Evolutionary conservation across 2,888 invertebrate species (phyloP), one percentile per base, ranked within the genome.

Genomic region (Aricia artaxerxes): DNA sequence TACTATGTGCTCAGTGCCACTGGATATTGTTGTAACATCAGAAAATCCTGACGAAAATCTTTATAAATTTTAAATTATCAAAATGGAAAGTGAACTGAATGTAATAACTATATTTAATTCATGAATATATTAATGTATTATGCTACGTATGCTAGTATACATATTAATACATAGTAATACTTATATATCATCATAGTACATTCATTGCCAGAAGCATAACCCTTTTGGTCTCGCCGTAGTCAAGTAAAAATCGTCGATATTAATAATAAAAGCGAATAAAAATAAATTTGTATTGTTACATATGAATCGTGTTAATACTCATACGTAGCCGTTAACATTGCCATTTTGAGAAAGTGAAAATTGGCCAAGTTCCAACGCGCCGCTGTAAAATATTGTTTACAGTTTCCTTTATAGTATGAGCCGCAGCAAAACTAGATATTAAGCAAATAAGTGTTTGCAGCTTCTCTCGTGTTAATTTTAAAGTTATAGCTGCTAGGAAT

Each of bases 281-380:
- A 53, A 76, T 76, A 76, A 76, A 57, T 75, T 75, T 75, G 53
- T 53, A 57, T 57, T 35, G 49, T 53, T 57, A 76, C 76, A 76
- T 76, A 53, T 57, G 57, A 76, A 57, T 76, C 53, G 76, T 31
- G 76, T 57, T 76, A 76, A 76, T 76, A 76, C 76, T 53, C 76
- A 76, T 76, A 53, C 49, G 53, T 53, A 76, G 57, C 57, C 76
- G 76, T 76, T 76, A 76, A 53, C 57, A 44, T 57, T 57, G 76
- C 76, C 76, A 76, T 76, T 76, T 76, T 57, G 53, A 76, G 76
- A 76, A 76, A 76, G 76, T 76, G 76, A 76, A 76, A 76, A 76
- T 76, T 76, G 76, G 76, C 76, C 57, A 31, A 53, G 53, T 53
- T 76, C 76, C 76, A 76, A 76, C 76, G 53, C 35, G 35, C 53